Evolutionary conservation across 1,140 invertebrate genomes (phyloP).

Genomic region (Yoshiicerus persimilis): DNA sequence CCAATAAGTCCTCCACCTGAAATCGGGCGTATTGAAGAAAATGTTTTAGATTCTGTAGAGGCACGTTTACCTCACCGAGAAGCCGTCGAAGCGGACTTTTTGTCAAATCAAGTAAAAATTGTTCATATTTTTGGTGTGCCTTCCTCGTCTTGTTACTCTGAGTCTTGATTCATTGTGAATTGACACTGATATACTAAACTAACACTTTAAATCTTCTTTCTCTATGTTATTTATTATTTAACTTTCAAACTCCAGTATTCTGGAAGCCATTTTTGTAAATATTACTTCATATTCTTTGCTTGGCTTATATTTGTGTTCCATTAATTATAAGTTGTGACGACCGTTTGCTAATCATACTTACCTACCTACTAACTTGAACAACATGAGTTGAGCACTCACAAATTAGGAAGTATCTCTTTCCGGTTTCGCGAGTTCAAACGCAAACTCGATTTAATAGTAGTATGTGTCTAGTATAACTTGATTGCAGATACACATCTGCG

Average conservation of each 20-base stretch:
- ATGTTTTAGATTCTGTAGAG: conserved; percentile 15
- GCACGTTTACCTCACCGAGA: neutral
- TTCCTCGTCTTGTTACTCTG: conserved; percentile 29
- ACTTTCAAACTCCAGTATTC: neutral
- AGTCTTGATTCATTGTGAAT: neutral
- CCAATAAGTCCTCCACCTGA: conserved; percentile 50
- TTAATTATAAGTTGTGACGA: neutral
- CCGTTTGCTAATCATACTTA: neutral
- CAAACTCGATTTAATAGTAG: neutral
- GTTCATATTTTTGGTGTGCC: conserved; percentile 46
- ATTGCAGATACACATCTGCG: neutral
- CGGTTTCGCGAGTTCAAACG: neutral
- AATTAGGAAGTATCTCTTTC: neutral
- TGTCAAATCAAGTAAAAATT: conserved; percentile 46
- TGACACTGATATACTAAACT: neutral
- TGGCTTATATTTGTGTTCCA: neutral
- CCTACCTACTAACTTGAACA: neutral
- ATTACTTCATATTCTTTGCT: neutral
- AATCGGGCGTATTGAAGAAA: conserved; percentile 6
- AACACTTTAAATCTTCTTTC: conserved; percentile 19
- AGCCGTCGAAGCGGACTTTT: neutral
- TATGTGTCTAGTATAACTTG: neutral
- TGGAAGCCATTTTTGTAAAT: neutral
- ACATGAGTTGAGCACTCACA: neutral
- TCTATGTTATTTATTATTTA: conserved; percentile 3